Evolutionary conservation across 2,113 vertebrate genomes (phyloP), one percentile per base, ranked within the genome.

Genomic region (Rhinoptilus africanus): DNA sequence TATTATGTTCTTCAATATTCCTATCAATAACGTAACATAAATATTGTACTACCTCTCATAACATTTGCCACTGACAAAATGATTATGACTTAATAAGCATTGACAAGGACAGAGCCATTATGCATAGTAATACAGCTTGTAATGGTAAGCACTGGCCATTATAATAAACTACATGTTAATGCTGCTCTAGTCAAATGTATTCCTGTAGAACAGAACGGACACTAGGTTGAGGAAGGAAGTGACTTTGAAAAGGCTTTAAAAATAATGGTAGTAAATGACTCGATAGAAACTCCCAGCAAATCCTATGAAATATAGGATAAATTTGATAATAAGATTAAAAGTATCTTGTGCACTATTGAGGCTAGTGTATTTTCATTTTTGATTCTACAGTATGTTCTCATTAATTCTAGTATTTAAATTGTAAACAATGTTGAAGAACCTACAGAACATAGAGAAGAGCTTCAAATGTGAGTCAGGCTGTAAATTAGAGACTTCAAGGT

Each of bases 21-120:
- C 73, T 95, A 94, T 93, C 86, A 87, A 91, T 95, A 96, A 84
- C 57, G 79, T 69, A 89, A 93, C 88, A 83, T 85, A 94, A 95
- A 95, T 92, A 95, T 79, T 73, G 72, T 76, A 83, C 45, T n/a
- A 74, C 34, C 83, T 39, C 56, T 94, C 32, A 2, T 64, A 81
- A 67, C 81, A 84, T 92, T 94, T 94, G 62, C 87, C 69, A 62
- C 57, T 92, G 94, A 93, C 83, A 91, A 84, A 91, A 71, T 50
- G 72, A 54, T 89, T 87, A 50, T 84, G 75, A 60, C 63, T 83
- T 80, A 91, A 93, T 93, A 84, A 93, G 93, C 89, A 95, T 14
- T 27, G 95, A 68, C 94, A 94, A 83, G 88, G 88, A 73, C 79
- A 88, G 94, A 91, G 68, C 67, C 78, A 83, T 91, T 83, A 56